phyloP scores from a whole-genome alignment of 92 coral and sea anemone genomes.

The Scolanthus callimorphus region DNA sequence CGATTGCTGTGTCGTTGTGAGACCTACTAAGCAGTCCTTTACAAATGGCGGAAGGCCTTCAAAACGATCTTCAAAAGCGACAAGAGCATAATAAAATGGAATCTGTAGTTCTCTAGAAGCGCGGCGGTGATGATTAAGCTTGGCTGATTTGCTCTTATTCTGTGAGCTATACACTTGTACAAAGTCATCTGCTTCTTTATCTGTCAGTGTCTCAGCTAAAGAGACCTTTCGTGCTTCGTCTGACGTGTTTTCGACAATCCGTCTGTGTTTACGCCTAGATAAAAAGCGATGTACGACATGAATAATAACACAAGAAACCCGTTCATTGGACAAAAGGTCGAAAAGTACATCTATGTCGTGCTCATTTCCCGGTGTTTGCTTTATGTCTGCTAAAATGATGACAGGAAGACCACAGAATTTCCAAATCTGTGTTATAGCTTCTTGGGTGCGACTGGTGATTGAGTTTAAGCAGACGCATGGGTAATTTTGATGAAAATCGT shows the following conservation, averaged over 20 bases:
- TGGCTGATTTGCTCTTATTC: constrained; percentile 2
- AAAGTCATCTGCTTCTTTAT: constrained; percentile 13
- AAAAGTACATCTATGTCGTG: constrained; percentile 36
- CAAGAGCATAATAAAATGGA: constrained; percentile 55
- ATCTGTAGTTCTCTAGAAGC: constrained; percentile 31
- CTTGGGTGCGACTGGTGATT: constrained; percentile 22
- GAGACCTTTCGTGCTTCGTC: constrained; percentile 4
- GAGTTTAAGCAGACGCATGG: constrained; percentile 60
- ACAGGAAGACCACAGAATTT: constrained; percentile 49
- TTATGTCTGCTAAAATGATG: constrained; percentile 43
- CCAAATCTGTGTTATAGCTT: constrained; percentile 39
- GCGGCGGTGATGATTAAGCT: constrained; percentile 8
- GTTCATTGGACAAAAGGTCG: constrained; percentile 41
- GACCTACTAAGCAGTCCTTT: constrained; percentile 25
- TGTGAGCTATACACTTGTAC: constrained; percentile 28
- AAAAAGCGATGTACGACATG: constrained; percentile 31
- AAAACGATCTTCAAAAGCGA: constrained; percentile 44
- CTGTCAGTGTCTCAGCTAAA: constrained; percentile 35
- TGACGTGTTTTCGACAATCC: no score
- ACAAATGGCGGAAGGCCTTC: constrained; percentile 53
- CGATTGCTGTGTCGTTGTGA: not conserved
- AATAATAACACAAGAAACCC: constrained; percentile 46
- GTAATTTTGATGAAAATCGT: constrained; percentile 33
- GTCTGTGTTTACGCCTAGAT: not conserved
- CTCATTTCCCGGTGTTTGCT: constrained; percentile 38